phyloP scores from a whole-genome alignment of 1,140 invertebrate genomes.

The Bursaphelenchus mucronatus region DNA sequence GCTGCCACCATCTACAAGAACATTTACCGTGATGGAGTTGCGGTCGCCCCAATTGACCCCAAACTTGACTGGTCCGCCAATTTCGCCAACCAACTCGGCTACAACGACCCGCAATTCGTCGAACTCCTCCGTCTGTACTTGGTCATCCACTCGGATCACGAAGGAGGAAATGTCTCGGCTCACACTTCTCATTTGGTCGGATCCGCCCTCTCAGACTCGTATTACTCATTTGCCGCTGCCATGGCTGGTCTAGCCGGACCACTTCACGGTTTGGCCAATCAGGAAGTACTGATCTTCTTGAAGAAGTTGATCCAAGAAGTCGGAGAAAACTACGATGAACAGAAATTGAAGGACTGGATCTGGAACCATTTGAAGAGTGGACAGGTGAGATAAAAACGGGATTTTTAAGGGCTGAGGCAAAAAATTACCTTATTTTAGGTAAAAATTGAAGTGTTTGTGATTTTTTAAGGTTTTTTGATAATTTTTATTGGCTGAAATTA shows the following conservation, averaged over 20 bases:
- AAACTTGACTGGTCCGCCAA: slow-evolving; percentile 89
- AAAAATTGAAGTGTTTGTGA: neutral
- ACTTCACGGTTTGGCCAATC: slow-evolving; percentile 89
- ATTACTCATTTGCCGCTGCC: slow-evolving; percentile 81
- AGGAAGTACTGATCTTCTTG: slow-evolving; percentile 78
- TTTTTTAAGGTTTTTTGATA: neutral
- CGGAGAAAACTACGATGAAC: slow-evolving; percentile 73
- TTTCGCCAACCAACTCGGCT: slow-evolving; percentile 86
- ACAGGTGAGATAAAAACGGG: slow-evolving; percentile 32
- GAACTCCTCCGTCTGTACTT: slow-evolving; percentile 90
- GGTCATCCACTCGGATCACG: slow-evolving; percentile 75
- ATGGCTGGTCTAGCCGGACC: slow-evolving; percentile 91
- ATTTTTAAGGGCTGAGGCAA: slow-evolving; percentile 10
- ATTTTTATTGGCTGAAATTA: slow-evolving; percentile 16
- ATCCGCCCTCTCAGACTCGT: slow-evolving; percentile 84
- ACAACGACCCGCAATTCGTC: slow-evolving; percentile 77
- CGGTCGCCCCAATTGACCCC: slow-evolving; percentile 79
- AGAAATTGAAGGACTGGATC: slow-evolving; percentile 84
- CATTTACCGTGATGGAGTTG: slow-evolving; percentile 77
- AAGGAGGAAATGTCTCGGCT: slow-evolving; percentile 81
- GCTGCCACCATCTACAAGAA: slow-evolving; percentile 88
- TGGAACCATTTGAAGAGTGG: slow-evolving; percentile 90
- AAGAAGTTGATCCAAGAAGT: slow-evolving; percentile 75
- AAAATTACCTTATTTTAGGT: no score
- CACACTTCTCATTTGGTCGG: slow-evolving; percentile 90